phyloP scores from a whole-genome alignment of 2,888 invertebrate species.

The Metallyticus violacea region DNA sequence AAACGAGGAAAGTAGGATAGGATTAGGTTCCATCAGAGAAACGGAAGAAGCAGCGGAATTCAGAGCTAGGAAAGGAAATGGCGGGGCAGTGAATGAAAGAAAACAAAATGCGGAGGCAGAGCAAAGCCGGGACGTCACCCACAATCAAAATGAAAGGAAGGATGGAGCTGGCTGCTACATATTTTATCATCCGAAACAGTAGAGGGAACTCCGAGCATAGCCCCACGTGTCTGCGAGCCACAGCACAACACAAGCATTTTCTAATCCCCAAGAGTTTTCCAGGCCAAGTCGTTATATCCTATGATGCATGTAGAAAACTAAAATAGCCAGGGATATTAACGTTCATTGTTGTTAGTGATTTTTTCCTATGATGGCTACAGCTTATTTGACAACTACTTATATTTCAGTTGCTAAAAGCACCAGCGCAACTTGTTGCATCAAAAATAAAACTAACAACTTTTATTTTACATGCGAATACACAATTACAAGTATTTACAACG shows the following conservation, averaged over 20 bases:
- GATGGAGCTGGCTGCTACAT: background rate
- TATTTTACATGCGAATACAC: too few species aligned
- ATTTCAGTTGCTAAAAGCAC: too few species aligned
- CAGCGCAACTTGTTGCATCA: too few species aligned
- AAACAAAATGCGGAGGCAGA: background rate
- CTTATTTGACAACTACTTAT: too few species aligned
- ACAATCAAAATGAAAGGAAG: background rate
- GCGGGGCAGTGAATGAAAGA: background rate
- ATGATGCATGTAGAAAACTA: too few species aligned
- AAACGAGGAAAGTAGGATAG: background rate
- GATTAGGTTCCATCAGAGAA: background rate
- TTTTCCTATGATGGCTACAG: too few species aligned
- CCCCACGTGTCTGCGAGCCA: background rate
- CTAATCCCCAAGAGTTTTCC: too few species aligned
- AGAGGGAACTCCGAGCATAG: background rate
- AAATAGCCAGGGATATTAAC: too few species aligned
- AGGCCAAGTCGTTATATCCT: too few species aligned
- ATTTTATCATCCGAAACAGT: background rate
- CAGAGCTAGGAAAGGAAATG: background rate
- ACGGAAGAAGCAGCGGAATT: background rate
- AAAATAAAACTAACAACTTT: too few species aligned
- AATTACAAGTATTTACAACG: too few species aligned
- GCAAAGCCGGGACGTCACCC: background rate
- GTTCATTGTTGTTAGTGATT: too few species aligned
- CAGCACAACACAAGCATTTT: background rate